Base-by-base conservation (phyloP, 2,888 invertebrate species). In the Trachelus troglodyta region DNA sequence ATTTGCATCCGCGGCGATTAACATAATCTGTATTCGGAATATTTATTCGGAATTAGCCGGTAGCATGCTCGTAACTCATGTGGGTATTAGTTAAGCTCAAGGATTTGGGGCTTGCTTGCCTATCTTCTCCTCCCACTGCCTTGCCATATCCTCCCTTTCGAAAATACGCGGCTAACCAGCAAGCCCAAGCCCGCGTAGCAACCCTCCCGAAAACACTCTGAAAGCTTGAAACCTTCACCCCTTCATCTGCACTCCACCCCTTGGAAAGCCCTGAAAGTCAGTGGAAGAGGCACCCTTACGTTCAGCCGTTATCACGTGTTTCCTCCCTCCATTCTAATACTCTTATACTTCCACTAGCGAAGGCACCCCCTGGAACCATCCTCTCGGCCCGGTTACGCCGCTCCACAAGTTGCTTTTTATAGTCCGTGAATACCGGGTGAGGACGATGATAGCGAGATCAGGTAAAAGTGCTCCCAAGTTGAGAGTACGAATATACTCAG, bases 1-100 rank as follows among this genome's bases (percentile, higher is more conserved):
- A 91, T 91, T 90, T 90, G 89, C 91, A 91, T 91, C 87, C 87
- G 75, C 77, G 84, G 87, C 87, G 90, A 91, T 91, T 91, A 91
- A 87, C 91, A 90, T 91, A 91, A 91, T 91, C 91, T 91, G 91
- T 89, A 89, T 90, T 87, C 87, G 86, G 90, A 91, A 91, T 91
- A 91, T 91, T 91, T 91, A 91, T 91, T 90, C 87, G 91, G 90
- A 89, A 91, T 91, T 91, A 91, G 89, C 87, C 85, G 56, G 87
- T 82, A 85, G 86, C 85, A 83, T 81, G 87, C 87, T 86, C 89
- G 89, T 91, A 90, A 89, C 86, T 91, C 91, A 91, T 90, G 87
- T 83, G 85, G 89, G 90, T 89, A 90, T 90, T 90, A 90, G 90
- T 90, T 90, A 89, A 90, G 90, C 90, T 89, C 86, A 85, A 89